phyloP scores from a whole-genome alignment of 1,140 invertebrate species.

The Tetramorium simillimum region DNA sequence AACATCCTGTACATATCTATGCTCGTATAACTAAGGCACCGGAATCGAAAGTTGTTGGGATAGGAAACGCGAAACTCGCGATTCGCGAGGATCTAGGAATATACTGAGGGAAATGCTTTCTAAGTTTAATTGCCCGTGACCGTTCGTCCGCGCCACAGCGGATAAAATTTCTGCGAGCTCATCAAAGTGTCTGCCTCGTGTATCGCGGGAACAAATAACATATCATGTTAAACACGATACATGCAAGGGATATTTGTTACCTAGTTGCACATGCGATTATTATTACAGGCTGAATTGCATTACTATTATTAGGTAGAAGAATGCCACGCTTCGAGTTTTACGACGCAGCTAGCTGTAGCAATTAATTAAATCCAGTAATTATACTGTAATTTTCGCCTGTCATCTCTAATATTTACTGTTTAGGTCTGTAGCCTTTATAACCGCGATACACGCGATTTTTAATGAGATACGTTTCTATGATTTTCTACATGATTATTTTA shows the following conservation, averaged over 20 bases:
- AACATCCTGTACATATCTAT: too few species aligned
- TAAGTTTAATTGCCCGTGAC: slow-evolving; percentile 14
- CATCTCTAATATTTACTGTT: background rate
- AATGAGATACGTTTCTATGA: background rate
- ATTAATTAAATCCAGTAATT: background rate
- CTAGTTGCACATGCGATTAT: background rate
- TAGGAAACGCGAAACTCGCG: background rate
- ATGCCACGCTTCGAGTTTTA: background rate
- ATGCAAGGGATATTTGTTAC: background rate
- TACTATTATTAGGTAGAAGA: background rate
- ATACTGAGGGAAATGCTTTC: background rate
- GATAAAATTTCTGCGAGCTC: background rate
- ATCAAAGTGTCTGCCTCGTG: background rate
- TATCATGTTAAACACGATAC: background rate
- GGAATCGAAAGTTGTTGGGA: background rate
- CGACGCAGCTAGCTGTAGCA: slow-evolving; percentile 5
- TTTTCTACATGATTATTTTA: background rate
- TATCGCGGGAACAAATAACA: background rate
- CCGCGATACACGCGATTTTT: background rate
- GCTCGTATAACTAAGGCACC: background rate
- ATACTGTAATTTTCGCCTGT: background rate
- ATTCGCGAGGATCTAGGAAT: background rate
- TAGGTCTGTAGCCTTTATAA: background rate
- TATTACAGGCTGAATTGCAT: background rate
- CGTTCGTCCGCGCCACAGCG: background rate